phyloP scores from a whole-genome alignment of 2,797 vertebrate genomes.

The Lacerta viridis region DNA sequence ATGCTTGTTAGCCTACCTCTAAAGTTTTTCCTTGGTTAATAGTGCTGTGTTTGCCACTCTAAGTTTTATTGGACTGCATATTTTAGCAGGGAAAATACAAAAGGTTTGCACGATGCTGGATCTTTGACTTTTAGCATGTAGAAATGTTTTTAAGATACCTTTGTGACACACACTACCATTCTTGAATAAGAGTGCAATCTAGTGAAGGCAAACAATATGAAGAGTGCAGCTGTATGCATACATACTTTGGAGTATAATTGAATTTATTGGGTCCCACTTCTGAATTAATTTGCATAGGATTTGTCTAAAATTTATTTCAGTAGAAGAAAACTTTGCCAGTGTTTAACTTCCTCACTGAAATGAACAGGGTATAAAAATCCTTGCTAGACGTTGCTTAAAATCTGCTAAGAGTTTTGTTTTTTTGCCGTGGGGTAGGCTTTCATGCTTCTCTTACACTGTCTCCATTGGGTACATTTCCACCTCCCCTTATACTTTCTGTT shows the following conservation, averaged over 20 bases:
- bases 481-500: neutral
- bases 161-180: neutral
- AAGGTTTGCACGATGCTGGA: neutral
- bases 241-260: neutral
- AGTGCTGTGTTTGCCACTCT: neutral
- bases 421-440: neutral
- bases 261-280: neutral
- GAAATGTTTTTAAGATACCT: neutral
- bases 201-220: neutral
- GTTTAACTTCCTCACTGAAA: neutral
- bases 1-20: neutral
- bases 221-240: neutral
- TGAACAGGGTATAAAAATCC: neutral
- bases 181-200: neutral
- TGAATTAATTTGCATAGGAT: neutral
- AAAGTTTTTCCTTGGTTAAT: conserved; percentile 12
- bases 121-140: too few relatives aligned
- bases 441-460: neutral
- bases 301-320: neutral
- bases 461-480: neutral
- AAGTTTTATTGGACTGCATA: neutral
- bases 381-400: neutral
- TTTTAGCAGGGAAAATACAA: too few relatives aligned
- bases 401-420: neutral
- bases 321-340: neutral